Evolutionary conservation across 2,797 vertebrate genomes (phyloP).

Genomic region (Chromobotia macracanthus): DNA sequence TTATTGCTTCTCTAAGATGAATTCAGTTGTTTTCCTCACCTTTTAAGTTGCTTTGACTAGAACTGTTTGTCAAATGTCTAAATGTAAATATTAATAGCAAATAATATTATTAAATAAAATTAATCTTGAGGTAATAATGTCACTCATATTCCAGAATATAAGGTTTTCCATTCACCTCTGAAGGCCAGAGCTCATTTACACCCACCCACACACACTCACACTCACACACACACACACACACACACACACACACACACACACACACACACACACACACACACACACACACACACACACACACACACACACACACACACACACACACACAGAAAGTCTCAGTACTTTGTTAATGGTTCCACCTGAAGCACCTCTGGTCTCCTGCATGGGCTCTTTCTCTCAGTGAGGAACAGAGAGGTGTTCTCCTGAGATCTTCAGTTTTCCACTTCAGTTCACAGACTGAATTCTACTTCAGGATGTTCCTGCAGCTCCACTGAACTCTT

Average conservation of each 20-base stretch:
- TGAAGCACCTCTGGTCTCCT: constrained; percentile 75
- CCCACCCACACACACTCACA: neutral
- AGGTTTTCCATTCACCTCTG: constrained; percentile 52
- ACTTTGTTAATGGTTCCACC: constrained; percentile 82
- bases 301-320: too few relatives aligned
- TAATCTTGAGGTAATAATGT: neutral
- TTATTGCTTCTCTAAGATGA: too few relatives aligned
- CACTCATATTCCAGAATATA: constrained; percentile 32
- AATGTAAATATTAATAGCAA: too few relatives aligned
- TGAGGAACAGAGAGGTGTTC: constrained; percentile 80
- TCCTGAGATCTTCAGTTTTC: constrained; percentile 79
- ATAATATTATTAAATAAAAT: too few relatives aligned
- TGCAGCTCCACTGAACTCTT: constrained; percentile 56
- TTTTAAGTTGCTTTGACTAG: too few relatives aligned
- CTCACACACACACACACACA: constrained; percentile 31
- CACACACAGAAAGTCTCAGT: too few relatives aligned
- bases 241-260: too few relatives aligned
- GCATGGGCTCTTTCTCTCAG: constrained; percentile 79
- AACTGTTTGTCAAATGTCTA: too few relatives aligned
- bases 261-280: too few relatives aligned
- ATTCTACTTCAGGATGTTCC: constrained; percentile 84
- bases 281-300: too few relatives aligned
- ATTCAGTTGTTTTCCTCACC: too few relatives aligned
- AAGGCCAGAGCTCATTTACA: neutral
- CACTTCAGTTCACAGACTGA: constrained; percentile 82